Percentiles rank a stretch among this genome's conserved stretches.
Evolutionary conservation across 2,113 vertebrate species (phyloP).

Genomic region (Tursiops truncatus): DNA sequence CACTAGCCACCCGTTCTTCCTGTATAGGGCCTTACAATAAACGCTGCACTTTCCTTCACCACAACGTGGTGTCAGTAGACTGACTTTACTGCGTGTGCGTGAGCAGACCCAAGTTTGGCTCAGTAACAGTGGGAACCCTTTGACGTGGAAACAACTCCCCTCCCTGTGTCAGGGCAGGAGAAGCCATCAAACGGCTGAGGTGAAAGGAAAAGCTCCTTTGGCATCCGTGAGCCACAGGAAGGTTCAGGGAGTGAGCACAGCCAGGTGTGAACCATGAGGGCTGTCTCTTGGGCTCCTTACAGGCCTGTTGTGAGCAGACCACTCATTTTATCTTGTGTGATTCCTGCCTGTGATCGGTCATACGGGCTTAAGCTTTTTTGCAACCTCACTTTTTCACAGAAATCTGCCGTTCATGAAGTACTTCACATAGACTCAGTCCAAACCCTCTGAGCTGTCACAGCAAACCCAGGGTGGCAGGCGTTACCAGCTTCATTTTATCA

Average conservation of each 20-base stretch:
- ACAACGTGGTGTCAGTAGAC: not conserved
- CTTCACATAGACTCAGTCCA: not conserved
- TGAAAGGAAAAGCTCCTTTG: not conserved
- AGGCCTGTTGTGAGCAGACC: not conserved
- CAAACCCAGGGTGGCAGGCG: not conserved
- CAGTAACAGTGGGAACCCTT: not conserved
- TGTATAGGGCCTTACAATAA: not conserved
- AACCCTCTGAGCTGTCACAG: not conserved
- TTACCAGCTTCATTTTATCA: not conserved
- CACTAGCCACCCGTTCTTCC: not conserved
- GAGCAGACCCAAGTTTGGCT: not conserved
- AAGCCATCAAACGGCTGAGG: rapidly evolving
- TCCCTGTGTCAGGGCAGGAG: not conserved
- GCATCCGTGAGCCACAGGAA: not conserved
- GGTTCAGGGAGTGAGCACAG: not conserved
- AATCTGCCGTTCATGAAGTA: not conserved
- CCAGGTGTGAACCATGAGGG: not conserved
- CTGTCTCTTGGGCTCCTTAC: too few relatives aligned
- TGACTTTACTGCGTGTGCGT: not conserved
- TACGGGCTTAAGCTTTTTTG: not conserved
- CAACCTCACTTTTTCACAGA: not conserved
- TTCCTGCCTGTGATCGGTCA: not conserved
- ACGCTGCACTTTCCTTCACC: not conserved
- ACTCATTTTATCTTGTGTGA: not conserved
- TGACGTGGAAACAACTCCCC: not conserved